Base-by-base conservation (phyloP, 1,140 invertebrate genomes). In the Drosophila sucinea region DNA sequence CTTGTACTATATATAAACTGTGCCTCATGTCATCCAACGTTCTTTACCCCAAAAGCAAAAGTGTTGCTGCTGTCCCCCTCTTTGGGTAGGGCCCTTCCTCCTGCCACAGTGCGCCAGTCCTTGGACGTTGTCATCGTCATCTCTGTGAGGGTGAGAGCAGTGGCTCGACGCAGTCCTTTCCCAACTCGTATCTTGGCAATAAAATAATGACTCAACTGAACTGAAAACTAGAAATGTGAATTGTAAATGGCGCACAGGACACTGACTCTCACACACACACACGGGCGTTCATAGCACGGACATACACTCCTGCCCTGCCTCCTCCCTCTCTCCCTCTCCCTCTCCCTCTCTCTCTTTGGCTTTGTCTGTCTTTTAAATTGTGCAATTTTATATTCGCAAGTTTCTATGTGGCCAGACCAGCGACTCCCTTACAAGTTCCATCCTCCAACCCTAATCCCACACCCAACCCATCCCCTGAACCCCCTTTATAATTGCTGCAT, bases 121-220 rank as follows among this genome's bases (percentile, higher is more conserved):
- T 75, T 77, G 74, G 47, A 66, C 77, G 70, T 77, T 81, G 75
- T 71, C 77, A 74, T 67, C 68, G 68, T 78, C 74, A 58, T 32
- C 76, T 51, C 44, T 51, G 27, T 67, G 11, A 55, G 41, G 25
- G 25, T 67, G 11, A 44, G 35, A 25, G 29, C n/a, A 8, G 23
- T 32, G 65, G 72, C 74, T 81, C 73, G 77, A 70, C 79, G 70
- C 84, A 83, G 68, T 73, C 54, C 71, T 60, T 60, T 62, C 30
- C 64, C 67, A 67, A 64, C 75, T 70, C 78, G 81, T 90, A 81
- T 90, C 86, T 90, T 85, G 86, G 81, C 85, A 90, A 90, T 90
- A 89, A 89, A 89, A 89, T 89, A 89, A 89, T 89, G 84, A 89
- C 84, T 89, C 84, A 89, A 89, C 84, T 89, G 84, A 89, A 89